Conservation (phyloP, 2,797 vertebrate species). For the Thamnophis elegans region DNA sequence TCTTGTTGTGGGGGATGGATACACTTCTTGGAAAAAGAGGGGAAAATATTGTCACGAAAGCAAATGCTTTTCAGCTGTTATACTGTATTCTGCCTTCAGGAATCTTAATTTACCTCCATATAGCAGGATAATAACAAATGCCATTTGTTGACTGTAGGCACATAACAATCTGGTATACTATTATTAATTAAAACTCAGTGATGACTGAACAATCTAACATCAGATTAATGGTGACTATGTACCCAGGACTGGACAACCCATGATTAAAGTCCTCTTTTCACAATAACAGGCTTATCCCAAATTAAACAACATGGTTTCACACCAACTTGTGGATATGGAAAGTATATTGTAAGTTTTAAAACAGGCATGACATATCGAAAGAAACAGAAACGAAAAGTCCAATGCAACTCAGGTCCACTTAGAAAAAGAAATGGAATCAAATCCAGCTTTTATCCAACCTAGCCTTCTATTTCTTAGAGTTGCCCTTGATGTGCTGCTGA, state of each 20-base stretch:
- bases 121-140: slow-evolving; percentile 1
- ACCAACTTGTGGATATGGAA: not conserved
- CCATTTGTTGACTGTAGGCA: not conserved
- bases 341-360: not conserved
- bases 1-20: not conserved
- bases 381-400: not conserved
- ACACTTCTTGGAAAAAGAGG: not conserved
- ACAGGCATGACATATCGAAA: not conserved
- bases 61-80: slow-evolving; percentile 18
- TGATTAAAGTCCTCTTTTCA: not conserved
- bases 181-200: slow-evolving; percentile 11
- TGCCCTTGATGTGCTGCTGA: not conserved
- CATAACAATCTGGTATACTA: slow-evolving; percentile 20
- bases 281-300: not conserved
- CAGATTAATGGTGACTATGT: not conserved
- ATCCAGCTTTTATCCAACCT: not conserved
- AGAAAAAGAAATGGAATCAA: not conserved
- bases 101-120: slow-evolving; percentile 15
- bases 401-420: not conserved
- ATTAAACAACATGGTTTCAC: not conserved
- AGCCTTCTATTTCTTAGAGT: not conserved
- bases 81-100: slow-evolving; percentile 7
- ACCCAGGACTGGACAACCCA: not conserved
- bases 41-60: not conserved
- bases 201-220: not conserved